A percentile compares a stretch with the other conserved stretches of the same genome.
Evolutionary conservation across 2,113 vertebrate species (phyloP).

Genomic region (Cacatua alba): DNA sequence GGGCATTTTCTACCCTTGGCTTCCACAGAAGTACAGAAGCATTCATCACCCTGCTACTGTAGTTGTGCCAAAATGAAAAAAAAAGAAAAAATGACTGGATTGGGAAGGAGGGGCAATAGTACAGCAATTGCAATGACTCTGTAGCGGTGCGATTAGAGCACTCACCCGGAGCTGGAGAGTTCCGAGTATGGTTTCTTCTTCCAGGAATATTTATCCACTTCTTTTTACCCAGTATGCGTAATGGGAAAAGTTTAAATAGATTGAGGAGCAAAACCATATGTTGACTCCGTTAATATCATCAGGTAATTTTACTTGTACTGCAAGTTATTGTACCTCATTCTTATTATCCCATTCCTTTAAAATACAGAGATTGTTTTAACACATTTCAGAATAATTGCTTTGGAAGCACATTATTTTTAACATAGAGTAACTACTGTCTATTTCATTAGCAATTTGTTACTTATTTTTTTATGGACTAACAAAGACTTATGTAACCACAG

Average conservation of each 20-base stretch:
- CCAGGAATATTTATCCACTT: background rate
- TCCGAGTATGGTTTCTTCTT: background rate
- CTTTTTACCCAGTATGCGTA: background rate
- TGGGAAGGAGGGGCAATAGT: background rate
- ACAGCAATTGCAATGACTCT: background rate
- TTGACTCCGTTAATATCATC: background rate
- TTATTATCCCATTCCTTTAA: background rate
- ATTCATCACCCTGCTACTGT: background rate
- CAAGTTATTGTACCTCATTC: background rate
- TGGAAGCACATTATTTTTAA: background rate
- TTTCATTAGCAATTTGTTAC: background rate
- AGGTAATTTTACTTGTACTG: background rate
- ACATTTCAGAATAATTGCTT: background rate
- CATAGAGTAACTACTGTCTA: background rate
- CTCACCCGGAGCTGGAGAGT: background rate
- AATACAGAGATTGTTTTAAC: background rate
- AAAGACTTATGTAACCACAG: background rate
- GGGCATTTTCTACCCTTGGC: background rate
- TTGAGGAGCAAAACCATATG: background rate
- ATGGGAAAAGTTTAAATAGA: background rate
- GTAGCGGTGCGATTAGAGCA: background rate
- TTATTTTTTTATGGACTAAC: background rate
- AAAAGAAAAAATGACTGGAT: background rate
- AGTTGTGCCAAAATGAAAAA: background rate
- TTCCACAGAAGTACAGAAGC: background rate